These are phyloP conservation scores for Lepidothrix coronata DNA, from an alignment of 2,113 vertebrate species.

Conservation along the genomic window DNA sequence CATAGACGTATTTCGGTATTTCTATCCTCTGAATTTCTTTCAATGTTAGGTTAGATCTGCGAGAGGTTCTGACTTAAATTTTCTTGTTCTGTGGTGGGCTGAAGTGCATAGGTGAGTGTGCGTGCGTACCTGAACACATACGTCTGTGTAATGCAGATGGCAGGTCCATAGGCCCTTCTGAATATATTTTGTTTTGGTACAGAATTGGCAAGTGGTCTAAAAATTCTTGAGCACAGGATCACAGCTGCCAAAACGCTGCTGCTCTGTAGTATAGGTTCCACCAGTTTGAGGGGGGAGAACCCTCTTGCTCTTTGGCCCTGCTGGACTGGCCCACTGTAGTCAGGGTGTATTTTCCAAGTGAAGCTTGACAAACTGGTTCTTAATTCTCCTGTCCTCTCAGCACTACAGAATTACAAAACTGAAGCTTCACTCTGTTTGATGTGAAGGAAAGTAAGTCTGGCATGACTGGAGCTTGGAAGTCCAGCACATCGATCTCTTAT, in stretches of 20 bases:
- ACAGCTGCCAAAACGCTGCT: conserved; percentile 45
- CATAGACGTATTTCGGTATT: neutral
- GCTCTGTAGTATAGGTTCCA: neutral
- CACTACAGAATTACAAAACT: neutral
- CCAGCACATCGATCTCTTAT: neutral
- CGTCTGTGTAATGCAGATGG: neutral
- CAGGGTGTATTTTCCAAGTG: conserved; percentile 38
- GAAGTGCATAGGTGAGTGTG: neutral
- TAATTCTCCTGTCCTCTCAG: neutral
- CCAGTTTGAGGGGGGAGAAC: neutral
- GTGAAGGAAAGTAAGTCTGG: conserved; percentile 42
- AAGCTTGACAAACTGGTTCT: conserved; percentile 7
- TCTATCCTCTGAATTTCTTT: neutral
- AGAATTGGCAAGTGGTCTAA: neutral
- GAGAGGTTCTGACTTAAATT: neutral
- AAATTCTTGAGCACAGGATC: neutral
- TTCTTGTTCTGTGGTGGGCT: neutral
- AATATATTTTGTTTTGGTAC: neutral
- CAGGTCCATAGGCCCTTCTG: neutral
- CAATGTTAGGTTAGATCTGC: neutral
- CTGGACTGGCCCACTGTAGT: neutral
- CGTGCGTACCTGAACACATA: neutral
- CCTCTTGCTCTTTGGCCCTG: neutral
- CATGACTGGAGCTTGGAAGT: conserved; percentile 23
- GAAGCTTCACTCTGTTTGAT: neutral